Evolutionary conservation across 2,797 vertebrate genomes (phyloP).

Genomic region (Bufotes viridis): DNA sequence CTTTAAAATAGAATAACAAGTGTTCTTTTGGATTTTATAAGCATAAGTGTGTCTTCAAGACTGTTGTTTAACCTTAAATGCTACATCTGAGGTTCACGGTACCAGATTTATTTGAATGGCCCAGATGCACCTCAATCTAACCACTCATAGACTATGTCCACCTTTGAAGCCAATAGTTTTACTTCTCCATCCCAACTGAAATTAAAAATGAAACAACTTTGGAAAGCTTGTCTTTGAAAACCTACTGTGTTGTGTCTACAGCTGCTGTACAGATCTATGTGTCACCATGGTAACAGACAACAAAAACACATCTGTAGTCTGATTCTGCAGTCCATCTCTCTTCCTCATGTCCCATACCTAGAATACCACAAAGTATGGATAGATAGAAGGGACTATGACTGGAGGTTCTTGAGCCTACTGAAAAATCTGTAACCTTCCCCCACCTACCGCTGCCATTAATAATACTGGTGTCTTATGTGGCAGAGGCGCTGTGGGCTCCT

Average conservation of each 20-base stretch:
- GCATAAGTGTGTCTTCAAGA: background rate
- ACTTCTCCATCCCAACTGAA: no score
- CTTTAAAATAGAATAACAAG: slow-evolving; percentile 8
- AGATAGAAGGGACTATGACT: background rate
- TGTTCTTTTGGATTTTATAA: slow-evolving; percentile 26
- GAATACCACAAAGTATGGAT: background rate
- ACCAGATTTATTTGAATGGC: background rate
- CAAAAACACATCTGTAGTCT: background rate
- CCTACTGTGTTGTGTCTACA: background rate
- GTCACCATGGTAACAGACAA: background rate
- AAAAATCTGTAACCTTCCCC: no score
- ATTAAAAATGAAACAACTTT: background rate
- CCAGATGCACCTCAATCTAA: background rate
- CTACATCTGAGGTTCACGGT: background rate
- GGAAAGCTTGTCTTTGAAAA: background rate
- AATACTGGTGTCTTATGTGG: no score
- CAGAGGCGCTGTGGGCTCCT: no score
- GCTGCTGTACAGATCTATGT: background rate
- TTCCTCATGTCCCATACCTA: background rate
- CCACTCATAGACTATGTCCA: background rate
- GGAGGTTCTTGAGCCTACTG: background rate
- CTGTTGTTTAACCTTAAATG: background rate
- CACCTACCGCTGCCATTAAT: no score
- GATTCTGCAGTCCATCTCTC: background rate
- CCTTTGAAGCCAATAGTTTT: no score